Percentiles rank a stretch among this genome's conserved stretches.
Conservation (phyloP, 2,888 invertebrate species). For the Furcula furcula region DNA sequence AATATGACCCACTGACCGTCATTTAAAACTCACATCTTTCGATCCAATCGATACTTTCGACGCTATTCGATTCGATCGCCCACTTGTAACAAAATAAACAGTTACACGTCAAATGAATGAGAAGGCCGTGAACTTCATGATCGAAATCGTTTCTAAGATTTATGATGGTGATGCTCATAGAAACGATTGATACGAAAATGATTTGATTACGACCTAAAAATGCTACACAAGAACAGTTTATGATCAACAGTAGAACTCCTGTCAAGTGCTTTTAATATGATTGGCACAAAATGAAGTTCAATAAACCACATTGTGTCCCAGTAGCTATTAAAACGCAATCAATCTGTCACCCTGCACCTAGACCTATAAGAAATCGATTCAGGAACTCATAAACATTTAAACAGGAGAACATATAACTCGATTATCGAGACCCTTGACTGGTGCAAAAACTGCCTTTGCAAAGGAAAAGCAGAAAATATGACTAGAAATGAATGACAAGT, state of each 20-base stretch:
- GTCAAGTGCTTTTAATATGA: constrained; percentile 34
- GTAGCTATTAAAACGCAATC: constrained; percentile 58
- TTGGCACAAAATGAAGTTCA: constrained; percentile 48
- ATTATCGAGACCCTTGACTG: constrained; percentile 40
- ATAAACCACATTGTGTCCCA: constrained; percentile 55
- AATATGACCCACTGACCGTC: constrained; percentile 58
- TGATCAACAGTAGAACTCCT: constrained; percentile 18
- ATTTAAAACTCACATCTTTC: constrained; percentile 39
- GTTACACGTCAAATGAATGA: constrained; percentile 41
- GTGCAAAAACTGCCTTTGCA: constrained; percentile 44
- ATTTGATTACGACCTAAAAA: constrained; percentile 20
- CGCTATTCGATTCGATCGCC: constrained; percentile 48
- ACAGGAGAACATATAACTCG: constrained; percentile 50
- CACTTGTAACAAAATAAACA: constrained; percentile 47
- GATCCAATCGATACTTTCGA: constrained; percentile 51
- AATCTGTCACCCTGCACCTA: constrained; percentile 38
- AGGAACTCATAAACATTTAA: constrained; percentile 46
- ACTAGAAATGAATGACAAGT: too few species aligned
- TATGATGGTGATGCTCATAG: constrained; percentile 35
- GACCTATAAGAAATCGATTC: constrained; percentile 39
- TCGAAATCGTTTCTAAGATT: constrained; percentile 38
- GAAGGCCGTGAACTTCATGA: constrained; percentile 51
- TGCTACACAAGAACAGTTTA: constrained; percentile 16
- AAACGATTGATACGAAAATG: constrained; percentile 21
- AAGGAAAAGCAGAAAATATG: constrained; percentile 66